Evolutionary conservation across 2,888 invertebrate genomes (phyloP).

Genomic region (Torymus auratus): DNA sequence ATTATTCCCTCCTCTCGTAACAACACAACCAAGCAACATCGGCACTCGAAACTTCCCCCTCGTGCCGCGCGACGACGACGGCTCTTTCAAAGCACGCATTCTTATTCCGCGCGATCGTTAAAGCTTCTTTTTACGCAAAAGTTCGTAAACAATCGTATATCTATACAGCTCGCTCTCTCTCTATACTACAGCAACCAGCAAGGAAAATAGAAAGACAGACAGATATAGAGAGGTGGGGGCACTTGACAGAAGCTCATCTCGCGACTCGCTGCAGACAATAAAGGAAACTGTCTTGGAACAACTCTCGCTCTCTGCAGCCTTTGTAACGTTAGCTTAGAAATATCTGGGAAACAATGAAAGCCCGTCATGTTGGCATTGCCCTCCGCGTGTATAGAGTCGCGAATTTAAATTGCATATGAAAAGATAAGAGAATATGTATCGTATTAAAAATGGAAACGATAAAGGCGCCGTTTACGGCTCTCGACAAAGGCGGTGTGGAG

Average conservation of each 20-base stretch:
- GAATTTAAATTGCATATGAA: constrained; percentile 29
- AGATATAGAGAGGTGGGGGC: neutral
- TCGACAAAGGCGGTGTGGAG: no score
- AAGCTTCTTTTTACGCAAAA: constrained; percentile 19
- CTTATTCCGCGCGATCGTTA: constrained; percentile 1
- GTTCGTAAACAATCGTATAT: constrained; percentile 34
- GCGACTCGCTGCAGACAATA: constrained; percentile 29
- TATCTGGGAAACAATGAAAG: constrained; percentile 32
- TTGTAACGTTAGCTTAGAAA: constrained; percentile 50
- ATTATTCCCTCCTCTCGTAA: neutral
- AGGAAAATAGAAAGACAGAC: no score
- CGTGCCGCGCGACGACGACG: neutral
- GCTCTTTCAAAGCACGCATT: no score
- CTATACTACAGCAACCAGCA: no score
- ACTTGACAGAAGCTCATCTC: constrained; percentile 41
- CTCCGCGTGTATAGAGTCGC: neutral
- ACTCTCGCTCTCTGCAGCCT: constrained; percentile 14
- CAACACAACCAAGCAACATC: constrained; percentile 1
- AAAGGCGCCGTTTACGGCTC: neutral
- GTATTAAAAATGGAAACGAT: constrained; percentile 10
- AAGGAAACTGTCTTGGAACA: constrained; percentile 51
- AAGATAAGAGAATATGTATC: constrained; percentile 18
- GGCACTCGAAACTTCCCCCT: neutral
- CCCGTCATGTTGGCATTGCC: no score
- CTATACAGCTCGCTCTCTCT: no score